Percentiles rank a stretch among this genome's conserved stretches.
phyloP scores from a whole-genome alignment of 1,140 invertebrate genomes.

The Ostrea denselamellosa region DNA sequence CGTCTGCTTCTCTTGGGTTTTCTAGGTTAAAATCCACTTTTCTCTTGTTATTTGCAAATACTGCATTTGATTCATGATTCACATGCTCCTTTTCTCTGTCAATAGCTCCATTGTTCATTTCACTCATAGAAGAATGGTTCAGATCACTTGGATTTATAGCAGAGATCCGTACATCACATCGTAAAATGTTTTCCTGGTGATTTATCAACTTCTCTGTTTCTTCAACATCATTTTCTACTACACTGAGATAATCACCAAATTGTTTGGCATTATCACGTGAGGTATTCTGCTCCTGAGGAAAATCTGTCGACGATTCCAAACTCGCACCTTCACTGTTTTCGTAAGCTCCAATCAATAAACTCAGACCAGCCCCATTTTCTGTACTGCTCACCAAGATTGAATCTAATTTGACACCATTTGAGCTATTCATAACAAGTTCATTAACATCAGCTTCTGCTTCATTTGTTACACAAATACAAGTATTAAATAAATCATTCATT shows the following conservation, averaged over 20 bases:
- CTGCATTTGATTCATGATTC: background rate
- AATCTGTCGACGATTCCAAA: background rate
- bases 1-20: slow-evolving; percentile 8
- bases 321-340: slow-evolving; percentile 2
- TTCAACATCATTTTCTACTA: no score
- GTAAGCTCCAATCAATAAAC: background rate
- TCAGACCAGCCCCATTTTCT: background rate
- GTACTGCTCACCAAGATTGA: background rate
- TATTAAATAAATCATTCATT: background rate
- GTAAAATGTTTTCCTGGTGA: background rate
- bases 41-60: background rate
- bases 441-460: no score
- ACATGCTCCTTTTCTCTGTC: background rate
- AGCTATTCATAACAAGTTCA: no score
- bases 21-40: background rate
- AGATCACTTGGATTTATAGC: background rate
- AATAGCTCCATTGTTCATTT: background rate
- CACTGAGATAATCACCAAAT: background rate
- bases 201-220: background rate
- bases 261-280: background rate
- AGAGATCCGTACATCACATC: background rate
- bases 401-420: background rate
- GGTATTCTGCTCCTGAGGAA: background rate
- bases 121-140: background rate
- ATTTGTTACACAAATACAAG: background rate